Evolutionary conservation across 2,113 vertebrate genomes (phyloP).

Genomic region (Dicaeum eximium): DNA sequence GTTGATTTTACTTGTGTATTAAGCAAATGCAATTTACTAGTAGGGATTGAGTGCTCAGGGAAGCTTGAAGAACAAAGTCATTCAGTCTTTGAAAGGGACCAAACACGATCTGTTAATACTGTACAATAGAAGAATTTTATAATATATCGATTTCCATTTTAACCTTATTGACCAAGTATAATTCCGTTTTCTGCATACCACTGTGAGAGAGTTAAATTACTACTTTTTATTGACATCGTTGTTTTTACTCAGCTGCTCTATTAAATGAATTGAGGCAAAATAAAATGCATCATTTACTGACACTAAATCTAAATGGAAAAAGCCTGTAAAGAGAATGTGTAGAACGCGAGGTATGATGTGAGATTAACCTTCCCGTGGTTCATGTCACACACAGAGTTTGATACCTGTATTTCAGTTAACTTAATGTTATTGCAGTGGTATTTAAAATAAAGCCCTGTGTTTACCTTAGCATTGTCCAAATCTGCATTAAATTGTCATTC

Average conservation of each 20-base stretch:
- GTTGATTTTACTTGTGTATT: conserved; percentile 48
- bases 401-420: not conserved
- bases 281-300: conserved; percentile 19
- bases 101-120: not conserved
- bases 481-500: conserved; percentile 10
- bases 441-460: not conserved
- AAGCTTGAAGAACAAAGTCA: conserved; percentile 6
- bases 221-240: not conserved
- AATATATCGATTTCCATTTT: not conserved
- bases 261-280: conserved; percentile 11
- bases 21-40: conserved; percentile 42
- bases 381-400: not conserved
- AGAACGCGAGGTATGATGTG: not conserved
- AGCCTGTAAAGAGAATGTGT: not conserved
- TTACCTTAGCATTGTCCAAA: not conserved
- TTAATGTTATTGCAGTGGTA: not conserved
- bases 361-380: conserved; percentile 3
- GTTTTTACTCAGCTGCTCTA: not conserved
- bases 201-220: not conserved
- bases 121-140: not conserved
- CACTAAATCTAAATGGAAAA: conserved; percentile 22
- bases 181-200: not conserved
- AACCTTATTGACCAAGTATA: not conserved
- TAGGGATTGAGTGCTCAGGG: not conserved
- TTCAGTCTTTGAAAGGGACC: not conserved